Evolutionary conservation across 2,113 vertebrate genomes (phyloP), one percentile per base, ranked within the genome.

Genomic region (Scophthalmus maximus): DNA sequence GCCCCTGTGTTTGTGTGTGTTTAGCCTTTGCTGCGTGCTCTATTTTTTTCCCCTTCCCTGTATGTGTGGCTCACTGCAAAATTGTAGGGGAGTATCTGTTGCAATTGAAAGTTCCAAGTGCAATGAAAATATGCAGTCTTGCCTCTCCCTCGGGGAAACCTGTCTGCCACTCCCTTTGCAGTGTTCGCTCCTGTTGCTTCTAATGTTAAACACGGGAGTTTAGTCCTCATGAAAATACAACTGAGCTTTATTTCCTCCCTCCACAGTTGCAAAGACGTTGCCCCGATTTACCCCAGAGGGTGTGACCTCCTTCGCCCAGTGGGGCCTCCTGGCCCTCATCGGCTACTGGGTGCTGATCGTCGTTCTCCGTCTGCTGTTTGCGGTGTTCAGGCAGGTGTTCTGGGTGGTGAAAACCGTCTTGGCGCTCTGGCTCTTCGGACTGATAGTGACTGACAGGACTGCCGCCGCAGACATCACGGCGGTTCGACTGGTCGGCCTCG

Each of bases 231-330:
- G 8, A 59, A 66, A 61, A 12, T 1, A 0, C 26, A 25, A 30
- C 46, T 73, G 46, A 84, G 2, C 44, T 57, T 40, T 8, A 30
- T 70, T 50, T 50, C 32, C 17, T 81, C 14, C 59, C 8, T 70
- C 42, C 76, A 40, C 85, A 94, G 93, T 71, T 57, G 20, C 82
- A 2, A 66, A 88, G 25, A 82, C 82, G 0, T 63, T 93, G 57
- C 93, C 93, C 25, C 89, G 68, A 52, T 93, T 94, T 84, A 94
- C 93, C 14, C 81, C 93, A 8, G 92, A 94, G 65, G 92, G 90
- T 0, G 90, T 94, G 40, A 78, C 91, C 0, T 66, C 84, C 0
- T 90, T 93, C 3, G 90, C 87, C 26, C 91, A 93, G 84, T 94
- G 93, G 92, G 91, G 89, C 25, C 67, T 94, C 47, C 44, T 93